Percentiles rank a stretch among this genome's conserved stretches.
These are phyloP conservation scores for Mola mola DNA, from an alignment of 2,113 vertebrate species.

Conservation along the genomic window DNA sequence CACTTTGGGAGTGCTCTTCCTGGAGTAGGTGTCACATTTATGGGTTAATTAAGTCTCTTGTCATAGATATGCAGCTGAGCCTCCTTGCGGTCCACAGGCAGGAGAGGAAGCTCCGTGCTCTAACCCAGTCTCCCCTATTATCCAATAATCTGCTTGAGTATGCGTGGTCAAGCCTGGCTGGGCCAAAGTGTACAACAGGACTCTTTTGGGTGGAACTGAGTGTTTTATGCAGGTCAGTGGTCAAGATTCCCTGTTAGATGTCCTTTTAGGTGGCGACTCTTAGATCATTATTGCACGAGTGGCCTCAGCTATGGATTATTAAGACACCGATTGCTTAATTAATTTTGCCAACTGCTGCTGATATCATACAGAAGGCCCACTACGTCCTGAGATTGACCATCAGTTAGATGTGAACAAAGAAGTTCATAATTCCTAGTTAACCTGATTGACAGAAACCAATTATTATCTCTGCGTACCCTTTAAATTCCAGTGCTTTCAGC, in stretches of 20 bases:
- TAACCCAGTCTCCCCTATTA: slow-evolving; percentile 4
- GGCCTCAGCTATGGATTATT: slow-evolving; percentile 14
- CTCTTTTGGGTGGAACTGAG: neutral
- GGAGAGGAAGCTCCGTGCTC: neutral
- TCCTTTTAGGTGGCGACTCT: neutral
- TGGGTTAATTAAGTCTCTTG: slow-evolving; percentile 59
- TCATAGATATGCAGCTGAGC: slow-evolving; percentile 15
- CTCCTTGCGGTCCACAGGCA: neutral
- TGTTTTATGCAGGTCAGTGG: slow-evolving; percentile 1
- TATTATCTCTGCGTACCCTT: no score
- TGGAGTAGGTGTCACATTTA: slow-evolving; percentile 8
- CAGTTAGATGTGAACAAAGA: no score
- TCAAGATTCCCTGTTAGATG: neutral
- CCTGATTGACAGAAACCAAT: no score
- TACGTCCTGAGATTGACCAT: no score
- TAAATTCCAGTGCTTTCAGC: no score
- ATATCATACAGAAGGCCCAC: no score
- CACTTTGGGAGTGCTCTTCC: slow-evolving; percentile 33
- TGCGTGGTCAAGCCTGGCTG: no score
- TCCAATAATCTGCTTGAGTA: neutral
- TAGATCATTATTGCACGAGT: neutral
- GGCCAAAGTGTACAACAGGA: no score
- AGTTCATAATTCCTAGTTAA: no score
- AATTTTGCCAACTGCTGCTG: no score
- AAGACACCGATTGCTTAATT: neutral